Base-by-base conservation (phyloP, 2,797 vertebrate genomes). In the Syngnathus acus region DNA sequence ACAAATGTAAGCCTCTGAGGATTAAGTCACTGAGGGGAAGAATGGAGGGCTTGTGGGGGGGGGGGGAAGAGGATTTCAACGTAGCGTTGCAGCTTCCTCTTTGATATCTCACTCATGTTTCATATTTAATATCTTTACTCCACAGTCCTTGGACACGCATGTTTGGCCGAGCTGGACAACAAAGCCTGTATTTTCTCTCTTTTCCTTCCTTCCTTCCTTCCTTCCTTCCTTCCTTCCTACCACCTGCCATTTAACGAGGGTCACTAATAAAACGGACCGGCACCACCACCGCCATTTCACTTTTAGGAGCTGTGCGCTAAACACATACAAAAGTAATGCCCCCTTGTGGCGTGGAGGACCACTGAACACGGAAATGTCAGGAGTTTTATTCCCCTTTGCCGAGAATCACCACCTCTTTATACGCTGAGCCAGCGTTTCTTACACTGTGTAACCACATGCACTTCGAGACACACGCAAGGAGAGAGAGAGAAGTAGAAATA, bases 1-100 rank as follows among this genome's bases (percentile, higher is more conserved):
- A 80, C 73, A 84, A 84, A 81, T 82, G 81, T 86, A 86, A 87
- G 75, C 82, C 80, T 78, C 67, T 5, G 67, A 71, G 80, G 87
- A 84, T 87, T 86, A 84, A 86, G 80, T 81, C 78, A 86, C 78
- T 76, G 71, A 70, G 64, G 66, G 74, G 72, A 83, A 81, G 81
- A 86, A 88, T 72, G 32, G 53, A 54, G 50, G 50, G 53, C 9
- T 11, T 5, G 53, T 23, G 53, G 9, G n/a, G 10, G 4, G 8
- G n/a, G 16, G 2, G 64, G 62, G 70, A 78, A 72, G 79, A 78
- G 84, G 83, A 79, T 86, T 86, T 83, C 81, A 69, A 78, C 68
- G 77, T 77, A 80, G 72, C 80, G 82, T 78, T 66, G 26, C 21
- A 4, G 37, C 65, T 76, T 66, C 65, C 78, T 79, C 76, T 85